Evolutionary conservation across 2,888 invertebrate species (phyloP), one percentile per base, ranked within the genome.

Genomic region (Diarsia mendica): DNA sequence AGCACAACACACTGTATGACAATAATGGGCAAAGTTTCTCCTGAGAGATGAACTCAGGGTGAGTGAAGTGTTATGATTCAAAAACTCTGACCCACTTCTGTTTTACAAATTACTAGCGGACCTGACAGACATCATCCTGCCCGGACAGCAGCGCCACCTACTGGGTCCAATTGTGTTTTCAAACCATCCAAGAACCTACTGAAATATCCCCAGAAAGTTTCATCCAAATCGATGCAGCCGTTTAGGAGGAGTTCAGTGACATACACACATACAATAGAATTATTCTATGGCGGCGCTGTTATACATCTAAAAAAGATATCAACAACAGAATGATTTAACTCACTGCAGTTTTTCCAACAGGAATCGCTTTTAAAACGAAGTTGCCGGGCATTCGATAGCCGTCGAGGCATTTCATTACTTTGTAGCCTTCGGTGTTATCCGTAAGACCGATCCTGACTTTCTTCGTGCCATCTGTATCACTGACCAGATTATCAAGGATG

Each of bases 361-460:
- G 93, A 13, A 91, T 82, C 1, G 95, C 91, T 80, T 91, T 91
- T 61, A 96, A 63, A 23, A 92, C 70, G 75, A 83, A 88, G 20
- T 91, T 90, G 0, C 93, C 93, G 0, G 89, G 85, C 79, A 94
- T 86, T 6, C 92, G 88, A 74, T 90, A 95, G 2, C 95, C 95
- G 49, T 95, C 90, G 2, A 96, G 88, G 76, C 90, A 92, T 85
- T 95, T 94, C 51, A 94, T 91, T 3, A 96, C 69, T 67, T 91
- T 89, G 9, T 85, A 88, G 0, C 95, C 95, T 74, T 96, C 95
- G 1, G 85, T 83, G 20, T 93, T 94, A 67, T 94, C 92, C 0
- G 93, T 89, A 2, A 96, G 87, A 0, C 95, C 96, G 11, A 96
- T 92, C 0, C 94, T 90, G 11, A 95, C 93, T 83, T 94, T 95